Conservation (phyloP, 2,888 invertebrate species). For the Ptychoptera contaminata region DNA sequence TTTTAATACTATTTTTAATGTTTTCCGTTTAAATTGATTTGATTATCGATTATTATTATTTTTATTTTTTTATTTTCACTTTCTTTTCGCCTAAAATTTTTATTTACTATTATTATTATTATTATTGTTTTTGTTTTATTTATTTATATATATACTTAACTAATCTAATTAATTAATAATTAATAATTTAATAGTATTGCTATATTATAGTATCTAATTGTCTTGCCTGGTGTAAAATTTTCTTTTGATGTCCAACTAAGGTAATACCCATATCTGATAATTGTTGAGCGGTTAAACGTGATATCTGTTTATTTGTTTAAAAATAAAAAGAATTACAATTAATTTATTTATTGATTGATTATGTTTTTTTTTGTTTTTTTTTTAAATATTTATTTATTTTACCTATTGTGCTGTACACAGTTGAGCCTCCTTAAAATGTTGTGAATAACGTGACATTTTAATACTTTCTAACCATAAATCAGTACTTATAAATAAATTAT, state of each 20-base stretch:
- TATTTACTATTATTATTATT: no score
- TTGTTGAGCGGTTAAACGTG: constrained; percentile 84
- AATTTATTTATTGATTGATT: background rate
- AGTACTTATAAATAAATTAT: constrained; percentile 29
- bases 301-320: constrained; percentile 39
- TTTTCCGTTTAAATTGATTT: no score
- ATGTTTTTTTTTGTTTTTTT: background rate
- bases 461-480: constrained; percentile 93
- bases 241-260: constrained; percentile 93
- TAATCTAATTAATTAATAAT: no score
- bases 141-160: no score
- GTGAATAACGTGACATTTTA: constrained; percentile 90
- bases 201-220: constrained; percentile 32
- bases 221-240: constrained; percentile 46
- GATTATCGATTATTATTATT: no score
- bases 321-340: constrained; percentile 1
- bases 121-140: no score
- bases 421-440: constrained; percentile 84
- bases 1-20: no score
- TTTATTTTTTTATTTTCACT: no score
- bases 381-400: background rate
- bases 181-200: constrained; percentile 16
- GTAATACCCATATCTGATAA: constrained; percentile 85
- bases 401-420: constrained; percentile 44
- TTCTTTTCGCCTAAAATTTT: no score